Evolutionary conservation across 1,140 invertebrate genomes (phyloP).

Genomic region (Pachypsylla venusta): DNA sequence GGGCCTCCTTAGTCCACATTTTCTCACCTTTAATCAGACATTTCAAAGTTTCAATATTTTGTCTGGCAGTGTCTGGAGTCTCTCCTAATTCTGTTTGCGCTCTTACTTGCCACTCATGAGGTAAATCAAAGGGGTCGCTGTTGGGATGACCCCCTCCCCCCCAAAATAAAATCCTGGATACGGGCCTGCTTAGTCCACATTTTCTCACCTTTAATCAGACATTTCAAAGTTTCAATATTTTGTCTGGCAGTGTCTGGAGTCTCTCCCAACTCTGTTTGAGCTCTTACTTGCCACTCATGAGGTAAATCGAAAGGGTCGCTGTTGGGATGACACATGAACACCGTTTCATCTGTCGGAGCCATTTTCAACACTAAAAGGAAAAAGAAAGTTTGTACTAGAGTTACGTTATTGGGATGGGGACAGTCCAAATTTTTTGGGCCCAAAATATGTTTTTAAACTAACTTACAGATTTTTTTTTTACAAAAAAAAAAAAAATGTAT

Average conservation of each 20-base stretch:
- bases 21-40: background rate
- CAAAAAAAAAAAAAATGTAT: too few species aligned
- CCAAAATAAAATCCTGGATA: too few species aligned
- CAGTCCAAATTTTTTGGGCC: too few species aligned
- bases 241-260: background rate
- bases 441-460: too few species aligned
- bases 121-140: background rate
- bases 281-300: background rate
- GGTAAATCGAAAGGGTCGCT: background rate
- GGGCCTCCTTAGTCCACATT: too few species aligned
- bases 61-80: background rate
- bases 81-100: background rate
- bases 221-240: background rate
- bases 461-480: too few species aligned
- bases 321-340: background rate
- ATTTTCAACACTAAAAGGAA: too few species aligned
- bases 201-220: background rate
- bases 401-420: too few species aligned
- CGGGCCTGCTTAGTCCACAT: too few species aligned
- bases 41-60: background rate
- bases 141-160: too few species aligned
- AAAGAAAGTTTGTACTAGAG: too few species aligned
- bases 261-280: background rate
- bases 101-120: background rate
- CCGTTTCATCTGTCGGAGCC: background rate